Conservation (phyloP, 2,797 vertebrate genomes). For the Bradypus variegatus region DNA sequence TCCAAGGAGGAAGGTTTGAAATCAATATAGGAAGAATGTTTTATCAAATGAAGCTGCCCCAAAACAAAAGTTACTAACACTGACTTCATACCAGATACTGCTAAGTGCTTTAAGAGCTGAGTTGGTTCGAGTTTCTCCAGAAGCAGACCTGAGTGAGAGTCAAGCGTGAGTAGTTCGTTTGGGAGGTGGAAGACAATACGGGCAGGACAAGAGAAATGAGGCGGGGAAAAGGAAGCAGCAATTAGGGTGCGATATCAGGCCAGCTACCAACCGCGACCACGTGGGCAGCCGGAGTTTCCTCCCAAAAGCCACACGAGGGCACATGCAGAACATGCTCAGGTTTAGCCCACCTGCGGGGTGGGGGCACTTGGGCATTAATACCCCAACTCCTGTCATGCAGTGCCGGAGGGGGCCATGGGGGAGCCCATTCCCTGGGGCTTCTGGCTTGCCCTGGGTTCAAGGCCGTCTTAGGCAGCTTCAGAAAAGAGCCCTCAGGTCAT, state of each 20-base stretch:
- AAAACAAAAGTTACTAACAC: fast-evolving
- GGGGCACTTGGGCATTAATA: fast-evolving
- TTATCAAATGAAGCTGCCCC: neutral
- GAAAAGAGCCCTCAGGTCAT: neutral
- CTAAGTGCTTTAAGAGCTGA: fast-evolving
- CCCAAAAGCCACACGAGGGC: neutral
- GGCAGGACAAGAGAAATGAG: neutral
- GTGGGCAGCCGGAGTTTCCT: neutral
- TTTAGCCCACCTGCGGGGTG: fast-evolving
- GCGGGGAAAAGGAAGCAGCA: neutral
- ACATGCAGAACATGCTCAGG: neutral
- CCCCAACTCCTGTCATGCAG: neutral
- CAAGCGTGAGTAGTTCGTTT: neutral
- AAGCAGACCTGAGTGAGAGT: neutral
- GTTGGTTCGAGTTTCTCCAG: neutral
- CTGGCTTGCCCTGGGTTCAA: neutral
- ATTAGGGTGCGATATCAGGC: fast-evolving
- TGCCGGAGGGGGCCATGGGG: too few species aligned
- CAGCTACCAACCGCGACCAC: neutral
- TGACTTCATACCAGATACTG: fast-evolving
- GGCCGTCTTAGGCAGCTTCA: neutral
- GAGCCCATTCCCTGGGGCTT: too few species aligned
- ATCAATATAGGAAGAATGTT: too few species aligned
- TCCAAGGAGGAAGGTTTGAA: neutral
- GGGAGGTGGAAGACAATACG: too few species aligned